Evolutionary conservation across 2,888 invertebrate species (phyloP).

Genomic region (Cataglyphis cursor): DNA sequence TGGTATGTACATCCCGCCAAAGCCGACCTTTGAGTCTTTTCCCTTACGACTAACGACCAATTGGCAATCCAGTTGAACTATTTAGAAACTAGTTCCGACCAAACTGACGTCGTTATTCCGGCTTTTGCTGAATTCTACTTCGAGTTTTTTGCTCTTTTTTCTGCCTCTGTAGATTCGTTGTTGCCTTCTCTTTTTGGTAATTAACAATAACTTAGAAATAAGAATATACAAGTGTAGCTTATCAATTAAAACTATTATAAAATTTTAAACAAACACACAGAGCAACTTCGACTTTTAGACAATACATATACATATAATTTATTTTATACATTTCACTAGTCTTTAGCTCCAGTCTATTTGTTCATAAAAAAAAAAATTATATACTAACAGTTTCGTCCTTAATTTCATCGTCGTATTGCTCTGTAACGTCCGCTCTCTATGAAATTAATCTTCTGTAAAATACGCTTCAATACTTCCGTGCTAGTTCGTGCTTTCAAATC

Average conservation of each 20-base stretch:
- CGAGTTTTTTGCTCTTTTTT: conserved; percentile 55
- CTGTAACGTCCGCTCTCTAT: conserved; percentile 17
- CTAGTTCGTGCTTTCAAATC: conserved; percentile 58
- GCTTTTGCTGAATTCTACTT: conserved; percentile 53
- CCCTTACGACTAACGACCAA: conserved; percentile 72
- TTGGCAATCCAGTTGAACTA: conserved; percentile 74
- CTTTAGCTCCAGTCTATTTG: not conserved
- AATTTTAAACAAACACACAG: not conserved
- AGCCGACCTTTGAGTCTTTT: conserved; percentile 70
- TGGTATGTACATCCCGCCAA: conserved; percentile 34
- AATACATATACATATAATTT: conserved; percentile 1
- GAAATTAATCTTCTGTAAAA: conserved; percentile 67
- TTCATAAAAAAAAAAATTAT: conserved; percentile 21
- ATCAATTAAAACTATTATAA: not conserved
- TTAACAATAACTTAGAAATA: not conserved
- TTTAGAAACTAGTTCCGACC: conserved; percentile 74
- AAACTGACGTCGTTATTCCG: conserved; percentile 74
- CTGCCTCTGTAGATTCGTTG: conserved; percentile 9
- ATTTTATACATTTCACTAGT: not conserved
- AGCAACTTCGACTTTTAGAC: conserved; percentile 1
- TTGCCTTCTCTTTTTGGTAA: not conserved
- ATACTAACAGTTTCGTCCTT: conserved; percentile 24
- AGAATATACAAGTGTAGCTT: not conserved
- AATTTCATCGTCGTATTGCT: conserved; percentile 35
- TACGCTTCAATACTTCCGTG: conserved; percentile 57